Percentiles rank a stretch among this genome's conserved stretches.
Conservation (phyloP, 2,797 vertebrate genomes). For the Sebastolobus altivelis region DNA sequence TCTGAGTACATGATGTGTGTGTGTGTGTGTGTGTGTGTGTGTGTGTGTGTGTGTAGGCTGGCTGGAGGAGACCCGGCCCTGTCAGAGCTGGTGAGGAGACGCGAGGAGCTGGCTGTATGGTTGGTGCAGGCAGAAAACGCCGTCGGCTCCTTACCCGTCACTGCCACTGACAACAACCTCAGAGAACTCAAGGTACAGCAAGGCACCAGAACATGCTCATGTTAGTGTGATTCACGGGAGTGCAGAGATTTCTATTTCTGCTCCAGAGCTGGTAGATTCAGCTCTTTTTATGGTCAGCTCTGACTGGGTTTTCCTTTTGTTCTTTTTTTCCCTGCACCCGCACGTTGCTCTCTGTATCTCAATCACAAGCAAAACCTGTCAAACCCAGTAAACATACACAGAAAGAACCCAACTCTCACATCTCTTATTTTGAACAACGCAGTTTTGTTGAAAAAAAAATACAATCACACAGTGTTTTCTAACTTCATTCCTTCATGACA, state of each 20-base stretch:
- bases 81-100: constrained; percentile 85
- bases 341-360: constrained; percentile 31
- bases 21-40: constrained; percentile 27
- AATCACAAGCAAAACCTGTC: constrained; percentile 18
- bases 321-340: constrained; percentile 1
- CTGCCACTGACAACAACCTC: constrained; percentile 84
- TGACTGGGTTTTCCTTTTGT: constrained; percentile 10
- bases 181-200: constrained; percentile 88
- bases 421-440: constrained; percentile 23
- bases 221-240: constrained; percentile 9
- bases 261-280: constrained; percentile 16
- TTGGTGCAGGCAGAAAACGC: constrained; percentile 86
- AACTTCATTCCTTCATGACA: neutral
- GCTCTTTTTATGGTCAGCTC: constrained; percentile 36
- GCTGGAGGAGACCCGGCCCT: constrained; percentile 86
- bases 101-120: constrained; percentile 88
- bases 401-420: neutral
- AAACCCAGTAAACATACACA: constrained; percentile 12
- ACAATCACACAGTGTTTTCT: constrained; percentile 8
- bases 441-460: constrained; percentile 7
- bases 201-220: constrained; percentile 7
- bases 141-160: constrained; percentile 76
- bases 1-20: constrained; percentile 32
- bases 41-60: constrained; percentile 78
- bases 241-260: constrained; percentile 27